Conservation (phyloP, 2,113 vertebrate genomes). For the Xiphophorus maculatus region DNA sequence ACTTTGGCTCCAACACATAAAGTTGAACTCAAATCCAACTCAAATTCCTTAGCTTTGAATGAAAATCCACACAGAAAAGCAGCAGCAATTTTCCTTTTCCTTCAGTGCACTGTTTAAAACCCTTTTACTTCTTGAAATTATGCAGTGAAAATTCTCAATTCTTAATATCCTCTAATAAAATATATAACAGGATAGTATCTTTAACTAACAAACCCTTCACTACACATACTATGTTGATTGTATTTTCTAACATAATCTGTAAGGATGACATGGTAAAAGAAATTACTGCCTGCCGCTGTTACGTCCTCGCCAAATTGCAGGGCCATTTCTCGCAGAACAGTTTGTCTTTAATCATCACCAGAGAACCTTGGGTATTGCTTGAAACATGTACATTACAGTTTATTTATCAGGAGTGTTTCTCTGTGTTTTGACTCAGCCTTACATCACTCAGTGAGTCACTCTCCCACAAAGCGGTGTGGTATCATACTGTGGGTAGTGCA, state of each 20-base stretch:
- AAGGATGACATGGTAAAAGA: slow-evolving; percentile 7
- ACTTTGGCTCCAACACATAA: background rate
- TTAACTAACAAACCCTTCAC: slow-evolving; percentile 27
- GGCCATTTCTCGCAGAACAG: slow-evolving; percentile 21
- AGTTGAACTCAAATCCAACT: background rate
- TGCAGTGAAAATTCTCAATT: no score
- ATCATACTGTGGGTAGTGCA: slow-evolving; percentile 27
- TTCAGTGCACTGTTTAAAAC: no score
- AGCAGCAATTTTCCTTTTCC: no score
- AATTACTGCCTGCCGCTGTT: slow-evolving; percentile 18
- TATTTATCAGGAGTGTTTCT: slow-evolving; percentile 20
- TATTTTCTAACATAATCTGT: slow-evolving; percentile 15
- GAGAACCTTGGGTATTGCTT: background rate
- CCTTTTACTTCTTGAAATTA: no score
- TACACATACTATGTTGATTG: slow-evolving; percentile 23
- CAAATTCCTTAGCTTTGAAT: background rate
- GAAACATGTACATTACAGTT: slow-evolving; percentile 13
- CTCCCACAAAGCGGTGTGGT: slow-evolving; percentile 15
- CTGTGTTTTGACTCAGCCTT: slow-evolving; percentile 51
- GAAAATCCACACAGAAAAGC: background rate
- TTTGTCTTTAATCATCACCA: slow-evolving; percentile 18
- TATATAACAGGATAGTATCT: background rate
- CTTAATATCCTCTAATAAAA: background rate
- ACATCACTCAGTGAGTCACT: slow-evolving; percentile 42
- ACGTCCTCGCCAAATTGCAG: slow-evolving; percentile 29